A percentile compares a stretch with the other conserved stretches of the same genome.
These are phyloP conservation scores for Drosophila barbarae DNA, from an alignment of 2,888 invertebrate species.

Conservation along the genomic window DNA sequence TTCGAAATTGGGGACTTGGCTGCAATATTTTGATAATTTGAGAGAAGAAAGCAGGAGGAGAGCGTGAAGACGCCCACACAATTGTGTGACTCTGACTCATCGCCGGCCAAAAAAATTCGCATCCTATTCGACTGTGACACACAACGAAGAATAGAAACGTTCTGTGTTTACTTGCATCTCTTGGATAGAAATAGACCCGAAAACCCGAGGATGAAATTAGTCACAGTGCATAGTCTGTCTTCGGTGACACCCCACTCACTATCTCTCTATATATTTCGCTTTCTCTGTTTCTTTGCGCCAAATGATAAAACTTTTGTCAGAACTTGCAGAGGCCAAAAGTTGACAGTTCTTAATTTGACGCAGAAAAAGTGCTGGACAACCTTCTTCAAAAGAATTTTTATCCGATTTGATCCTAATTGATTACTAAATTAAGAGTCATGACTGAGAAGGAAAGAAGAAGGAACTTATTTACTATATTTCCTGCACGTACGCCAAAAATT, in stretches of 20 bases:
- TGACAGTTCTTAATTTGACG: conserved; percentile 71
- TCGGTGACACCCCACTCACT: conserved; percentile 12
- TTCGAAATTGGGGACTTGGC: conserved; percentile 31
- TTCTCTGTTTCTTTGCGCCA: conserved; percentile 10
- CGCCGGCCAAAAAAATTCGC: conserved; percentile 2
- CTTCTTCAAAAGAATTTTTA: conserved; percentile 56
- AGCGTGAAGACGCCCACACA: conserved; percentile 55
- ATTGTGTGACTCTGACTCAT: conserved; percentile 42
- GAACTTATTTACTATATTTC: conserved; percentile 25
- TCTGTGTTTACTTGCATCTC: conserved; percentile 41
- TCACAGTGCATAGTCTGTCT: conserved; percentile 30
- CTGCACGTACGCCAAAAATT: conserved; percentile 47
- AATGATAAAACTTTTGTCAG: conserved; percentile 11
- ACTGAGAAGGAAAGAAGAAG: neutral
- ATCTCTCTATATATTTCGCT: conserved; percentile 7
- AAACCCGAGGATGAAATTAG: conserved; percentile 31
- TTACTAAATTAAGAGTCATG: conserved; percentile 33
- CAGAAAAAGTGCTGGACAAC: conserved; percentile 46
- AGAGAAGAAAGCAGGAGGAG: conserved; percentile 31
- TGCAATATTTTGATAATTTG: conserved; percentile 71
- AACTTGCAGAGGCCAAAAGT: conserved; percentile 3
- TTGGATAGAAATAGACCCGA: conserved; percentile 32
- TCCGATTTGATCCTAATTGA: conserved; percentile 64
- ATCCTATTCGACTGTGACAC: conserved; percentile 10
- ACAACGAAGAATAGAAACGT: conserved; percentile 26